Evolutionary conservation across 2,113 vertebrate species (phyloP), one percentile per base, ranked within the genome.

Genomic region (Glaucidium brasilianum): DNA sequence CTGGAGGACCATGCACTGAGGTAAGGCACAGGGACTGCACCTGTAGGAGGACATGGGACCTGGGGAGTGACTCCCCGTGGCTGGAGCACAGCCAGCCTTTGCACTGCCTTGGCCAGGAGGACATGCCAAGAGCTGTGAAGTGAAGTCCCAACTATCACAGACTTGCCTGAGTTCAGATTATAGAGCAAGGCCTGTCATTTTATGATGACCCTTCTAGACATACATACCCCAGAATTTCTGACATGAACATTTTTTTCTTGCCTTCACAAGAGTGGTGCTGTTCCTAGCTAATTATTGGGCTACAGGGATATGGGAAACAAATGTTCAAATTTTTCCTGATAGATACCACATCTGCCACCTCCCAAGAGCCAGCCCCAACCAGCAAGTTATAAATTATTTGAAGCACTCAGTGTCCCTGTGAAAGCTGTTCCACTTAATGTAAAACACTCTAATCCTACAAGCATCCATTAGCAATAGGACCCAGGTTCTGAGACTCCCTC

Each of bases 341-440:
- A 79, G 55, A 56, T 75, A 78, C 12, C 43, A 75, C 60, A 94
- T 64, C 85, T 85, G 34, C 56, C 49, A 85, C 6, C 18, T 85
- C 74, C 53, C 71, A 60, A 62, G 67, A 88, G 78, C 15, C 60
- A 76, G 37, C 34, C 27, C 23, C 69, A 75, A 63, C 14, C 39
- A 79, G 58, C 43, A 88, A 76, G 21, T 56, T 69, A 79, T 73
- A 81, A 82, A 64, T 79, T 79, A 85, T 81, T 53, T 88, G 58
- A 92, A 88, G 67, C 12, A 88, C 35, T 76, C 53, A 3, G 1
- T 58, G 30, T 75, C 77, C 73, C 56, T 32, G 5, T 50, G 81
- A 92, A 91, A 82, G 37, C 52, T 85, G 58, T 82, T 92, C 43
- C 35, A 85, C 32, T 39, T 82, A 71, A 20, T 32, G 23, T 47